Conservation (phyloP, 2,888 invertebrate species). For the Acanthopleura granulata region DNA sequence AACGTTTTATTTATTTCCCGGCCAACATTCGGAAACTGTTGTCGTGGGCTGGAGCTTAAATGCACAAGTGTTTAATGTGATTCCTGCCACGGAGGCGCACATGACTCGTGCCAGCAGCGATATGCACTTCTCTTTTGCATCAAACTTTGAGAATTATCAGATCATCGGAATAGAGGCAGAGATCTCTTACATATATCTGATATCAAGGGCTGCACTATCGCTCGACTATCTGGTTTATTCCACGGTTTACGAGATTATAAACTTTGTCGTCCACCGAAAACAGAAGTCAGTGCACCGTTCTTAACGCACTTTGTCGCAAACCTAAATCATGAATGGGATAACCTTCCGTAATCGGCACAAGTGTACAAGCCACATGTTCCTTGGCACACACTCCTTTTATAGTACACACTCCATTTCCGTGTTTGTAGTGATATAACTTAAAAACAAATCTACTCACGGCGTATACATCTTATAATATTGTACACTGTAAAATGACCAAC, state of each 20-base stretch:
- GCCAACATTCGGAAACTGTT: background rate
- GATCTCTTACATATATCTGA: conserved; percentile 17
- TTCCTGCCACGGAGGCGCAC: background rate
- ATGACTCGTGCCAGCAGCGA: background rate
- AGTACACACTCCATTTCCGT: no score
- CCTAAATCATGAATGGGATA: no score
- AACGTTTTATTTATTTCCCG: conserved; percentile 10
- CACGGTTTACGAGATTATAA: conserved; percentile 2
- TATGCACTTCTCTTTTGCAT: background rate
- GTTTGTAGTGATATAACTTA: no score
- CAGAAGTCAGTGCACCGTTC: background rate
- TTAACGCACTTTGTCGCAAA: no score
- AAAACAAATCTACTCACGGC: no score
- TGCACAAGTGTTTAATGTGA: background rate
- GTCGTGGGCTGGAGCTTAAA: background rate
- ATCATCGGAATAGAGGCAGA: background rate
- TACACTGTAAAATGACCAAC: no score
- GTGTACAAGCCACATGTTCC: no score
- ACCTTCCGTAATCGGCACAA: no score
- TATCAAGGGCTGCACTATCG: background rate
- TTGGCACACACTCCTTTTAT: no score
- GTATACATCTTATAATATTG: no score
- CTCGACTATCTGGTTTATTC: background rate
- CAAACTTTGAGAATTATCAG: background rate
- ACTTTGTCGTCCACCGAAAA: background rate